phyloP scores from a whole-genome alignment of 2,113 vertebrate genomes.

The Hypomesus transpacificus region DNA sequence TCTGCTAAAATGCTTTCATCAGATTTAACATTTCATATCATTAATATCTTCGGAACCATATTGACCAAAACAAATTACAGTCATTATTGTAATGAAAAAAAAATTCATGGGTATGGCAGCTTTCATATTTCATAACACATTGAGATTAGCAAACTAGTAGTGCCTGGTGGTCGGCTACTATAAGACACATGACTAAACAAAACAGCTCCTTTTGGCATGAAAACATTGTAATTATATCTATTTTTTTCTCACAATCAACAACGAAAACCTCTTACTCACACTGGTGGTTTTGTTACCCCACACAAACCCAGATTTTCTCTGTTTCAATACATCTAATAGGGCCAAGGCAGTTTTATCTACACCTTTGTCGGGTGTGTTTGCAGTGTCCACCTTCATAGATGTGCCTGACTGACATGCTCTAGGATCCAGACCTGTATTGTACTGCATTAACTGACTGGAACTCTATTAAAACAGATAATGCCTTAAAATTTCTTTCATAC shows the following conservation, averaged over 20 bases:
- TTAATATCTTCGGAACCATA: not conserved
- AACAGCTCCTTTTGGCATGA: conserved; percentile 4
- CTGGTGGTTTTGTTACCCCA: not conserved
- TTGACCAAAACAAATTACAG: not conserved
- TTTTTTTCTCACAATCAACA: not conserved
- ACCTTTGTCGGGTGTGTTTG: too few species aligned
- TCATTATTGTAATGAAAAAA: conserved; percentile 9
- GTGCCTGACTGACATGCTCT: too few species aligned
- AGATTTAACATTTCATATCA: conserved; percentile 6
- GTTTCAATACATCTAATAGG: not conserved
- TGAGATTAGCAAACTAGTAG: not conserved
- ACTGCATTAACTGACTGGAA: not conserved
- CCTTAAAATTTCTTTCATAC: conserved; percentile 57
- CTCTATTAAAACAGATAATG: conserved; percentile 28
- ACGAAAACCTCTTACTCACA: not conserved
- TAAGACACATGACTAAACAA: not conserved
- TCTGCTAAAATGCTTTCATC: conserved; percentile 18
- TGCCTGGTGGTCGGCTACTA: not conserved
- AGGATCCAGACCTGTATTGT: not conserved
- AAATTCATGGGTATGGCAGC: not conserved
- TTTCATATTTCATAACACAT: not conserved
- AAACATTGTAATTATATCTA: not conserved
- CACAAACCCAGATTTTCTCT: not conserved
- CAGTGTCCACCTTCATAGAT: too few species aligned
- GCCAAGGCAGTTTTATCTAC: too few species aligned